Percentiles rank a stretch among this genome's conserved stretches.
phyloP scores from a whole-genome alignment of 2,888 invertebrate genomes.

The Tryphoninae sp. region DNA sequence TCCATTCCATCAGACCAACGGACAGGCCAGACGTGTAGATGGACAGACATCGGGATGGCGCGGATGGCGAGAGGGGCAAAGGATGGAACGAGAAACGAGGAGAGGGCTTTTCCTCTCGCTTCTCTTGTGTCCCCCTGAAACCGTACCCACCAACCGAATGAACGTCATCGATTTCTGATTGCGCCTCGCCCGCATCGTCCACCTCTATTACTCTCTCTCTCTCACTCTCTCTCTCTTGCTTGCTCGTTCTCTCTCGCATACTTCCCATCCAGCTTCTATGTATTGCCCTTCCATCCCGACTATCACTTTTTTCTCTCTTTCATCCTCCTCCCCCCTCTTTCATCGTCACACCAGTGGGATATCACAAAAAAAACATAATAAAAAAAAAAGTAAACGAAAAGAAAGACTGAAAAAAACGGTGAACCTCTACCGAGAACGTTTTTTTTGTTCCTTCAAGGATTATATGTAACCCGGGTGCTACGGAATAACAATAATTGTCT shows the following conservation, averaged over 20 bases:
- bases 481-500: conserved; percentile 6
- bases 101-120: conserved; percentile 22
- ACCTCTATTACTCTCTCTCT: conserved; percentile 23
- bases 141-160: conserved; percentile 56
- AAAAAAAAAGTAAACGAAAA: background rate
- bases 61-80: conserved; percentile 12
- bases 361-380: conserved; percentile 1
- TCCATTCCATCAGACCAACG: conserved; percentile 41
- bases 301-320: background rate
- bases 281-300: conserved; percentile 8
- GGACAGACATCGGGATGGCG: conserved; percentile 34
- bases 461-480: background rate
- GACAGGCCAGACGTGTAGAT: conserved; percentile 40
- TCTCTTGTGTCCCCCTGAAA: conserved; percentile 37
- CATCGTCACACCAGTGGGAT: conserved; percentile 13
- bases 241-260: background rate
- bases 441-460: background rate
- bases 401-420: background rate
- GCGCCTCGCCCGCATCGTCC: conserved; percentile 60
- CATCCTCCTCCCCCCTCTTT: background rate
- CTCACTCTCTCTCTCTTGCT: background rate
- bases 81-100: conserved; percentile 21
- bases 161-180: conserved; percentile 72
- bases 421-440: background rate
- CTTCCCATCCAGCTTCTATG: conserved; percentile 7